Evolutionary conservation across 1,140 invertebrate genomes (phyloP).

Genomic region (Steinernema feltiae): DNA sequence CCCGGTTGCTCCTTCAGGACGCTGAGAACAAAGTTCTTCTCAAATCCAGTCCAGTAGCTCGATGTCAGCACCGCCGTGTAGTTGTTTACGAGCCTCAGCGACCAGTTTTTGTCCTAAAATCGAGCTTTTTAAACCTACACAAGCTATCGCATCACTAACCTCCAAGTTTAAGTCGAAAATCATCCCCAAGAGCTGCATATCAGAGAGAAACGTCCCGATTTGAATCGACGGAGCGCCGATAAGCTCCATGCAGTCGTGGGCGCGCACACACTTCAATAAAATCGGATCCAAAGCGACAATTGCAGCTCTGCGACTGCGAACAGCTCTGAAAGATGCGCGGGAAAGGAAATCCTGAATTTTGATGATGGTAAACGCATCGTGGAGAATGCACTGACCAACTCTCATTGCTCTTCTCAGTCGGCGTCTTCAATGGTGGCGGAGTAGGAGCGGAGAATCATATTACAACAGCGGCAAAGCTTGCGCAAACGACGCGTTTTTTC

Average conservation of each 20-base stretch:
- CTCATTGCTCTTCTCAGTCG: too few species aligned
- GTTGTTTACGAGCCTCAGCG: background rate
- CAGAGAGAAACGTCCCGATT: background rate
- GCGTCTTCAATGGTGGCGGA: too few species aligned
- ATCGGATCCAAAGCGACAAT: background rate
- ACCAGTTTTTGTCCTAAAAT: background rate
- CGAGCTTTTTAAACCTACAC: background rate
- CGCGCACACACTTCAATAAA: background rate
- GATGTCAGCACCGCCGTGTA: background rate
- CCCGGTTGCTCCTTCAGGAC: background rate
- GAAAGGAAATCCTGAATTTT: too few species aligned
- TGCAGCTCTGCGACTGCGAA: background rate
- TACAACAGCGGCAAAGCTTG: too few species aligned
- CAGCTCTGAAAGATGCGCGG: background rate
- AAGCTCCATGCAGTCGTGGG: background rate
- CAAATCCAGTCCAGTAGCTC: background rate
- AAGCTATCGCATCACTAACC: background rate
- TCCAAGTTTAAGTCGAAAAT: background rate
- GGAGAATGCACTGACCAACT: too few species aligned
- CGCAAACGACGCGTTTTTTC: too few species aligned
- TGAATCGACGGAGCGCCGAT: background rate
- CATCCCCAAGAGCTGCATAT: background rate
- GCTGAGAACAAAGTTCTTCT: background rate
- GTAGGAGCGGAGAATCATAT: too few species aligned
- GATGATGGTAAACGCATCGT: too few species aligned